Conservation (phyloP, 2,888 invertebrate genomes). For the Tridacna gigas region DNA sequence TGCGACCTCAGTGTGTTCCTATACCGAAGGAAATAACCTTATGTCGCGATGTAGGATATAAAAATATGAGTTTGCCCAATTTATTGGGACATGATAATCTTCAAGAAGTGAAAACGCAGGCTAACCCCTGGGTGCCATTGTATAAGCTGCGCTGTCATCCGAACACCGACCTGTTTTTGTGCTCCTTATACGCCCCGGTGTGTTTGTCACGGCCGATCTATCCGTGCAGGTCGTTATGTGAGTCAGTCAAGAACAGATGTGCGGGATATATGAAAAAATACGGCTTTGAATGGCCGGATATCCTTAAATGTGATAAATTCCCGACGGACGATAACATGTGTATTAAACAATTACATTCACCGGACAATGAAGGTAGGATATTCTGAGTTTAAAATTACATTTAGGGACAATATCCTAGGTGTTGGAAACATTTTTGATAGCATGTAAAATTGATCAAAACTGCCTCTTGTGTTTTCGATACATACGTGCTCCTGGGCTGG, state of each 20-base stretch:
- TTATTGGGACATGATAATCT: slow-evolving; percentile 88
- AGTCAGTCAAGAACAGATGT: slow-evolving; percentile 87
- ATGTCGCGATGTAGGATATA: slow-evolving; percentile 88
- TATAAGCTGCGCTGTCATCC: slow-evolving; percentile 88
- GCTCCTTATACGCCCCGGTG: slow-evolving; percentile 88
- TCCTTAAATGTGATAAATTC: slow-evolving; percentile 88
- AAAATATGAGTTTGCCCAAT: slow-evolving; percentile 88
- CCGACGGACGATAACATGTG: slow-evolving; percentile 88
- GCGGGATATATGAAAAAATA: slow-evolving; percentile 87
- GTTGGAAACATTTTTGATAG: too few species aligned
- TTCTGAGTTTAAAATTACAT: too few species aligned
- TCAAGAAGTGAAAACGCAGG: slow-evolving; percentile 86
- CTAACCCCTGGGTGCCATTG: slow-evolving; percentile 88
- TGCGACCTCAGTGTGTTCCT: slow-evolving; percentile 86
- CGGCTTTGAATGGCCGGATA: slow-evolving; percentile 89
- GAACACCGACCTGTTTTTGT: slow-evolving; percentile 88
- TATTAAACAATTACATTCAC: slow-evolving; percentile 84
- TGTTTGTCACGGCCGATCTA: slow-evolving; percentile 88
- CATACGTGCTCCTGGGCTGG: too few species aligned
- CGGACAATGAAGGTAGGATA: slow-evolving; percentile 46
- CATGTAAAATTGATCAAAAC: too few species aligned
- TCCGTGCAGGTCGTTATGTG: slow-evolving; percentile 88
- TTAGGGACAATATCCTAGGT: too few species aligned
- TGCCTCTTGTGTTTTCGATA: too few species aligned
- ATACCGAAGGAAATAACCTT: slow-evolving; percentile 88